Evolutionary conservation across 2,888 invertebrate species (phyloP).

Genomic region (Agrenia bidenticulata): DNA sequence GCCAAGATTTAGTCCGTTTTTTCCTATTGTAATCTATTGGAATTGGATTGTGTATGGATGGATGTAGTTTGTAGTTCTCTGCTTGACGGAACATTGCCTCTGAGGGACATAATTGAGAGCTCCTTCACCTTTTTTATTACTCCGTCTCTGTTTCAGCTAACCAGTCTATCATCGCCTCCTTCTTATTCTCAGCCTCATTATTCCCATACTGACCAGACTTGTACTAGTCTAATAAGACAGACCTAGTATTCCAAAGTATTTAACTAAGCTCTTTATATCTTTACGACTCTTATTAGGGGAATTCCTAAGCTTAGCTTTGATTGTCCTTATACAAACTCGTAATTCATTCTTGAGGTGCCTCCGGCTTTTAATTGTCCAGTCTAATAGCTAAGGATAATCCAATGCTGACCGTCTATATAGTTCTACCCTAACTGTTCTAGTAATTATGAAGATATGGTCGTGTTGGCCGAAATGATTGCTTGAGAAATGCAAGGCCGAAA

Average conservation of each 20-base stretch:
- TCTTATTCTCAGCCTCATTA: slow-evolving; percentile 4
- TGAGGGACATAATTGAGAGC: slow-evolving; percentile 11
- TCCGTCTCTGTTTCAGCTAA: slow-evolving; percentile 5
- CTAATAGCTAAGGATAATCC: no score
- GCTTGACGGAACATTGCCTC: background rate
- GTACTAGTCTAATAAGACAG: no score
- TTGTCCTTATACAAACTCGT: background rate
- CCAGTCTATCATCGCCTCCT: slow-evolving; percentile 3
- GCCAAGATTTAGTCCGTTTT: background rate
- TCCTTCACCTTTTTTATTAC: background rate
- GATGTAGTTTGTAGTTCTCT: background rate
- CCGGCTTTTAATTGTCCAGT: slow-evolving; percentile 5
- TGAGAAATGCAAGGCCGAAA: no score
- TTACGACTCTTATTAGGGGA: no score
- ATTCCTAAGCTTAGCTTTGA: slow-evolving; percentile 1
- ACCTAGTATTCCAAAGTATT: no score
- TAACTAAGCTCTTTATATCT: no score
- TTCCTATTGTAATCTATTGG: background rate
- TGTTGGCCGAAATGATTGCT: no score
- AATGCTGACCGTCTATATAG: no score
- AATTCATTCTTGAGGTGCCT: background rate
- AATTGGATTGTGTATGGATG: background rate
- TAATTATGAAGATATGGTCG: no score
- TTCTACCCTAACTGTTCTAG: no score
- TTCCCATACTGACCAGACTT: background rate